Percentiles rank a stretch among this genome's conserved stretches.
phyloP scores from a whole-genome alignment of 2,113 vertebrate genomes.

The Chrysochloris asiatica region DNA sequence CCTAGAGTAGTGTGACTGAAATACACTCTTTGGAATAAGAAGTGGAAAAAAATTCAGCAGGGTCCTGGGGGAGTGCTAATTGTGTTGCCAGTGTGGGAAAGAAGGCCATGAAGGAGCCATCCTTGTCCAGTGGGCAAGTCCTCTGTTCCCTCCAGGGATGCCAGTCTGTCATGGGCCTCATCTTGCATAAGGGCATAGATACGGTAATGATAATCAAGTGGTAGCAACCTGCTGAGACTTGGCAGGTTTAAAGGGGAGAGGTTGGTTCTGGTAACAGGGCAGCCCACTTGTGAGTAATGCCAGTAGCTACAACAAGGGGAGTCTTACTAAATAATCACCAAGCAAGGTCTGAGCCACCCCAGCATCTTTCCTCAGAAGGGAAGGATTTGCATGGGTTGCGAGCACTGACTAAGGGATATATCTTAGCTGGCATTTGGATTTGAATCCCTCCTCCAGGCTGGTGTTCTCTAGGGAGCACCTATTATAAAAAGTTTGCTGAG shows the following conservation, averaged over 20 bases:
- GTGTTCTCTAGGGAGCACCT: not conserved
- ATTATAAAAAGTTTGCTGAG: not conserved
- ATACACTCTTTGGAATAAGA: not conserved
- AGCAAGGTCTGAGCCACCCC: not conserved
- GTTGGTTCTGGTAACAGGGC: not conserved
- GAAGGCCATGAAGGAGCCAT: not conserved
- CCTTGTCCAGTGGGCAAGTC: not conserved
- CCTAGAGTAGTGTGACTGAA: not conserved
- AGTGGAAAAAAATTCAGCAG: not conserved
- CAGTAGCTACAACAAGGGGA: not conserved
- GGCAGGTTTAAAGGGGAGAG: not conserved
- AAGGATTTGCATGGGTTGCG: not conserved
- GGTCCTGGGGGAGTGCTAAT: not conserved
- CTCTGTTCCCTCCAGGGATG: not conserved
- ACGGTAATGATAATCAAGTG: not conserved
- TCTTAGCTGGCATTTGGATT: not conserved
- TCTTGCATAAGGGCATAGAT: not conserved
- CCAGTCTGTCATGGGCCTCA: not conserved
- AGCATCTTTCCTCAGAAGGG: not conserved
- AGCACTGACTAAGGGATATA: not conserved
- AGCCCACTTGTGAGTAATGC: not conserved
- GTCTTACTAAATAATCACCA: not conserved
- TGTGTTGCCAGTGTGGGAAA: not conserved
- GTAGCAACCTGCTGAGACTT: not conserved
- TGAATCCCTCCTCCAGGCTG: not conserved